Conservation (phyloP, 2,113 vertebrate species). For the Rhegmatorhina hoffmannsi region DNA sequence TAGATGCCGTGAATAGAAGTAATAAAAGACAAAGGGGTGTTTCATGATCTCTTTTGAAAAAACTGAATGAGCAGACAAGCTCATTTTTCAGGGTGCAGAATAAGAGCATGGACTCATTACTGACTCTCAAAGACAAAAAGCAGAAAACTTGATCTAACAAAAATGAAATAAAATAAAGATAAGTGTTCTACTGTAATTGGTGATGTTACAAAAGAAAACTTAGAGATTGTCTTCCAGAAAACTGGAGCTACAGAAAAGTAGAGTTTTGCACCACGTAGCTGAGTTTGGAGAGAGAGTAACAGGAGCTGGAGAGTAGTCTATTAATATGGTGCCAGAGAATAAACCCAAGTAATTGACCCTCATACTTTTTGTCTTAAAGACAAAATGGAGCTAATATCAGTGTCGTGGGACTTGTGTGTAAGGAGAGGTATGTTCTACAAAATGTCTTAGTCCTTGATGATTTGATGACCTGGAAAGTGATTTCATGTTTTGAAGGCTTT, state of each 20-base stretch:
- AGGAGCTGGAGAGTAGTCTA: neutral
- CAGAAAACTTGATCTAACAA: neutral
- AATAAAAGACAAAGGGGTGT: neutral
- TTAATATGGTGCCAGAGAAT: neutral
- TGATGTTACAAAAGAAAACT: neutral
- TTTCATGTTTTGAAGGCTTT: slow-evolving; percentile 1
- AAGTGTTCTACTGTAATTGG: neutral
- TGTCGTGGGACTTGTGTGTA: neutral
- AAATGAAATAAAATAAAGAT: neutral
- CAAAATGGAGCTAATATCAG: neutral
- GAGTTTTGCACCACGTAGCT: neutral
- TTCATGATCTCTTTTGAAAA: neutral
- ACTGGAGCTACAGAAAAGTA: neutral
- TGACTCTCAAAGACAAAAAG: neutral
- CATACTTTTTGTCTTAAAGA: neutral
- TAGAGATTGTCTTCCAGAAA: neutral
- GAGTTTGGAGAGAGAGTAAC: neutral
- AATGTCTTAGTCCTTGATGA: neutral
- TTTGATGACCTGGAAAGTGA: neutral
- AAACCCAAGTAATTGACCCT: neutral
- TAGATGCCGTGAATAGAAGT: neutral
- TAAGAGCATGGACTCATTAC: neutral
- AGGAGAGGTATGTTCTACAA: neutral
- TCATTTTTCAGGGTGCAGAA: neutral
- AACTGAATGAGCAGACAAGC: neutral